These are phyloP conservation scores for Trachelipus rathkii DNA, from an alignment of 1,140 invertebrate species.

Conservation along the genomic window DNA sequence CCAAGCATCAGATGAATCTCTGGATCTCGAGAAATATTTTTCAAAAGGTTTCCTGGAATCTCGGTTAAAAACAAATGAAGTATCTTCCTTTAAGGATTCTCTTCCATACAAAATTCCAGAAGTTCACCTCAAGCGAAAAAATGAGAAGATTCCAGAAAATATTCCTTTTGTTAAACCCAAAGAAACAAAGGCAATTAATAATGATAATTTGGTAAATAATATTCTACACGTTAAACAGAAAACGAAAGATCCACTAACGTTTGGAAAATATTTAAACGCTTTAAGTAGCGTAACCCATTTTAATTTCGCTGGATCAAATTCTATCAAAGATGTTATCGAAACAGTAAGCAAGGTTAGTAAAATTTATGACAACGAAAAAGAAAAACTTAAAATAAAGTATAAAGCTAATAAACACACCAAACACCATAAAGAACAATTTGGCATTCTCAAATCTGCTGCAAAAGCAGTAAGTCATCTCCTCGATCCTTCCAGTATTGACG, in stretches of 20 bases:
- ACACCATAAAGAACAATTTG: neutral
- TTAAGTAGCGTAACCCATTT: neutral
- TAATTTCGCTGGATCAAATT: neutral
- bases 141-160: too few relatives aligned
- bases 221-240: neutral
- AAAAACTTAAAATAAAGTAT: neutral
- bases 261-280: neutral
- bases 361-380: neutral
- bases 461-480: constrained; percentile 21
- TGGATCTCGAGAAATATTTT: too few relatives aligned
- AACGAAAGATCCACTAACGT: neutral
- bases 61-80: neutral
- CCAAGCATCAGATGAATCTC: too few relatives aligned
- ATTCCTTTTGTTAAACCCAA: too few relatives aligned
- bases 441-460: neutral
- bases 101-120: neutral
- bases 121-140: neutral
- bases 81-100: neutral
- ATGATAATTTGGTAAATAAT: neutral
- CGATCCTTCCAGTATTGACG: constrained; percentile 17
- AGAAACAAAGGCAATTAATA: too few relatives aligned
- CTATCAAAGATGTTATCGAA: neutral
- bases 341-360: neutral
- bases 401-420: neutral
- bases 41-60: too few relatives aligned